Base-by-base conservation (phyloP, 2,797 vertebrate species). In the Trachops cirrhosus region DNA sequence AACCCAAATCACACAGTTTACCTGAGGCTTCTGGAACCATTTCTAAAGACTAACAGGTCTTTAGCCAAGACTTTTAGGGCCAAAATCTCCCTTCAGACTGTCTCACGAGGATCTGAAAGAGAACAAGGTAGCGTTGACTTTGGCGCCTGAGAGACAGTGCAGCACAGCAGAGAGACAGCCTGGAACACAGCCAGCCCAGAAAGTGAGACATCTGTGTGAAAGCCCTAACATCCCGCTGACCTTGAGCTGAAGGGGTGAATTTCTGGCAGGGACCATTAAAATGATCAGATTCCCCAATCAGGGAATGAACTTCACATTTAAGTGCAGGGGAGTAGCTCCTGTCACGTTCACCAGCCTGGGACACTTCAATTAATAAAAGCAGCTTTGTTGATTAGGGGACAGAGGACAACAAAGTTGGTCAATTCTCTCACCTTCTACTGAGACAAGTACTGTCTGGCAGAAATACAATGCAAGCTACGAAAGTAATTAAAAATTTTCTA, bases 401-500 rank as follows among this genome's bases (percentile, higher is more conserved):
- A 48, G 34, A 87, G 4, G 22, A 80, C 44, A 79, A 52, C 34
- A 22, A 80, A 80, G n/a, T 85, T 64, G 24, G 73, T 57, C 24
- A 32, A 3, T 80, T 54, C 29, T 78, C 39, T 94, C 6, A 74
- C 21, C 18, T 92, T 89, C 62, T 74, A 18, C 10, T 84, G n/a
- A 77, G 62, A 84, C 85, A 24, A 37, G 1, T 52, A 19, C 29
- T 74, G 9, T 67, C n/a, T 26, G 57, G 50, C 9, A 90, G 41
- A 97, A 91, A 92, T 34, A 19, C n/a, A 90, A 59, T 68, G 37
- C 62, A 73, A 89, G 32, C 26, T 91, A 71, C 5, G 39, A 84
- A 83, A 24, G 1, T 52, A 79, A 75, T 79, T 91, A 86, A 5
- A 89, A 86, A 54, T 79, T 57, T 84, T 84, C 26, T 32, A 50